Evolutionary conservation across 2,797 vertebrate genomes (phyloP), one percentile per base, ranked within the genome.

Genomic region (Urocyon cinereoargenteus): DNA sequence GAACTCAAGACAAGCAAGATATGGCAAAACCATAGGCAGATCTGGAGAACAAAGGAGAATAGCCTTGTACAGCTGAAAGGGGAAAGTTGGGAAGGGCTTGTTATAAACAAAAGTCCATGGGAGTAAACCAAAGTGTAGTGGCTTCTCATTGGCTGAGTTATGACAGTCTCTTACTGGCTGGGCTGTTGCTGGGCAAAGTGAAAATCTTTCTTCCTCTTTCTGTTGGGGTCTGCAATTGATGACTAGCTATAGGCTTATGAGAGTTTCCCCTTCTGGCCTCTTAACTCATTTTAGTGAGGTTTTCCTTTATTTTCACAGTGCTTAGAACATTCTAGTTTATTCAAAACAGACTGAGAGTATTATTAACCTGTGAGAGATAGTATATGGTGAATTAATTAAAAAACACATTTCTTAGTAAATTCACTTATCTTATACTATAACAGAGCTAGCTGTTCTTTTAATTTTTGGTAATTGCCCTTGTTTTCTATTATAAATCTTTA

Each of bases 341-440:
- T 95, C 34, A 86, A n/a, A 45, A 68, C 40, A 92, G 22, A 70
- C 53, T 72, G 22, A 77, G 87, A n/a, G 13, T 90, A 31, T 70
- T 84, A 2, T 90, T 88, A 84, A 88, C 9, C 51, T 75, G 21
- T 79, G 31, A 59, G 45, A 95, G 14, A 57, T 62, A 77, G 31
- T 85, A 81, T 83, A 49, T 93, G 36, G n/a, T 85, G n/a, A 68
- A 70, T 90, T 96, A 92, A 73, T 73, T 83, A 77, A 83, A 94
- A 92, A 62, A 86, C 24, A 49, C 15, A 28, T 66, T 61, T 84
- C 68, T 75, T 57, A 55, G 61, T 83, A 34, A 36, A 94, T 36
- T 91, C 22, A 6, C 45, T 22, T 90, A 45, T 19, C 40, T 79
- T 85, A 21, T 68, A 59, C 15, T 28, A 5, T 95, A 62, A 66